phyloP scores from a whole-genome alignment of 2,888 invertebrate genomes.

The Apoda limacodes region DNA sequence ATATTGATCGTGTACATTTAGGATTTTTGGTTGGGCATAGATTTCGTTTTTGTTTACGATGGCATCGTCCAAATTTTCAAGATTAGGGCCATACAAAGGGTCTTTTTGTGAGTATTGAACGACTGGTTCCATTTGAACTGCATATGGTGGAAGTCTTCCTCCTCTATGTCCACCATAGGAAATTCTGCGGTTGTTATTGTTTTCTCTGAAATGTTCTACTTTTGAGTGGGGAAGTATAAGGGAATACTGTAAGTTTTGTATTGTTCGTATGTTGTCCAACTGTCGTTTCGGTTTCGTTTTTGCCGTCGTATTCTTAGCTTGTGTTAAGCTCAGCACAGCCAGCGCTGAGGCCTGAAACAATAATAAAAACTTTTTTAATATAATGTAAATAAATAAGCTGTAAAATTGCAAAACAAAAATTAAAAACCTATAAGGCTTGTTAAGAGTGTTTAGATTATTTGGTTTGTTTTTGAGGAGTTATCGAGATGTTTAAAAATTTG shows the following conservation, averaged over 20 bases:
- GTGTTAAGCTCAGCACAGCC: constrained; percentile 64
- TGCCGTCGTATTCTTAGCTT: constrained; percentile 55
- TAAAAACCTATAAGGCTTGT: too few species aligned
- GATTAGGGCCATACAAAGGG: constrained; percentile 75
- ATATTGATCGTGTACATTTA: constrained; percentile 54
- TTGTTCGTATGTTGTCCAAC: constrained; percentile 63
- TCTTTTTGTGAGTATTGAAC: constrained; percentile 84
- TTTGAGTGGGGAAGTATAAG: constrained; percentile 69
- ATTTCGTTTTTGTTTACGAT: constrained; percentile 56
- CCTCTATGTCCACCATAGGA: constrained; percentile 56
- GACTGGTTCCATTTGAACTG: constrained; percentile 84
- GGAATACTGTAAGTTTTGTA: constrained; percentile 71
- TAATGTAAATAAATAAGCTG: too few species aligned
- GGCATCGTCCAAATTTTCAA: constrained; percentile 56
- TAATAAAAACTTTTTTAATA: too few species aligned
- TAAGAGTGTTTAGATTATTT: too few species aligned
- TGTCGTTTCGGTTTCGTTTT: constrained; percentile 67
- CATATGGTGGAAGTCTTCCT: constrained; percentile 75
- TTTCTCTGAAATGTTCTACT: constrained; percentile 61
- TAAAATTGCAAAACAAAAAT: too few species aligned
- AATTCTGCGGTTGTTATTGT: constrained; percentile 66
- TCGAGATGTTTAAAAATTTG: too few species aligned
- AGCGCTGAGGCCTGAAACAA: constrained; percentile 70
- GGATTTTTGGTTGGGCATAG: constrained; percentile 58
- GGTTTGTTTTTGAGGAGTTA: too few species aligned